phyloP scores from a whole-genome alignment of 2,113 vertebrate genomes.

The Scomber colias region DNA sequence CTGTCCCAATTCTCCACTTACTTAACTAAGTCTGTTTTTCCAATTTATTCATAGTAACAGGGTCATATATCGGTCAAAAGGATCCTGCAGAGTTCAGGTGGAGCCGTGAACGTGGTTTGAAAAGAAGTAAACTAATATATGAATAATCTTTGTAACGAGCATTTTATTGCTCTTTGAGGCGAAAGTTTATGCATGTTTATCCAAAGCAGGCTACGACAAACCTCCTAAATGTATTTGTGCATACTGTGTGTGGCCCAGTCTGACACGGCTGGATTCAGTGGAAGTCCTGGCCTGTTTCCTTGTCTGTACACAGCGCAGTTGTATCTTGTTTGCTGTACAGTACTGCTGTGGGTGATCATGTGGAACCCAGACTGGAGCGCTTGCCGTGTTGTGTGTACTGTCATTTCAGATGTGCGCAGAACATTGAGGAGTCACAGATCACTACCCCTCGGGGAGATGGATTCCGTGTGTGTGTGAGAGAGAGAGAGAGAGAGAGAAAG shows the following conservation, averaged over 20 bases:
- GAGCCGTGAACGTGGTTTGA: background rate
- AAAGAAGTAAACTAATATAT: slow-evolving; percentile 1
- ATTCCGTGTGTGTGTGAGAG: slow-evolving; percentile 39
- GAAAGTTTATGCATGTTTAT: background rate
- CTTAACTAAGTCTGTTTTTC: background rate
- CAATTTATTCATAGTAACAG: background rate
- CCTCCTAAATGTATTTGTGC: background rate
- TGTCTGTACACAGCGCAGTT: slow-evolving; percentile 47
- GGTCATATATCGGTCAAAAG: background rate
- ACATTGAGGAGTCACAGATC: slow-evolving; percentile 78
- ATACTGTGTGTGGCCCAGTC: slow-evolving; percentile 8
- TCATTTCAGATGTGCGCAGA: slow-evolving; percentile 77
- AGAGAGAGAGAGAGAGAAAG: too few relatives aligned
- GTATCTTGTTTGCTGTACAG: slow-evolving; percentile 67
- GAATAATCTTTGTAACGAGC: background rate
- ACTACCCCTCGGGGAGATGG: slow-evolving; percentile 69
- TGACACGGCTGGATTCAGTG: slow-evolving; percentile 18
- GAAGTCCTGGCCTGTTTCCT: slow-evolving; percentile 43
- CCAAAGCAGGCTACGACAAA: background rate
- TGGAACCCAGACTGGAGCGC: slow-evolving; percentile 70
- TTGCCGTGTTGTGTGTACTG: slow-evolving; percentile 71
- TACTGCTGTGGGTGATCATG: slow-evolving; percentile 66
- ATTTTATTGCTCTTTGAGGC: background rate
- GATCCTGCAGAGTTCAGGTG: background rate
- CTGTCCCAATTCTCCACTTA: background rate